Evolutionary conservation across 2,797 vertebrate species (phyloP).

Genomic region (Tragopan temminckii): DNA sequence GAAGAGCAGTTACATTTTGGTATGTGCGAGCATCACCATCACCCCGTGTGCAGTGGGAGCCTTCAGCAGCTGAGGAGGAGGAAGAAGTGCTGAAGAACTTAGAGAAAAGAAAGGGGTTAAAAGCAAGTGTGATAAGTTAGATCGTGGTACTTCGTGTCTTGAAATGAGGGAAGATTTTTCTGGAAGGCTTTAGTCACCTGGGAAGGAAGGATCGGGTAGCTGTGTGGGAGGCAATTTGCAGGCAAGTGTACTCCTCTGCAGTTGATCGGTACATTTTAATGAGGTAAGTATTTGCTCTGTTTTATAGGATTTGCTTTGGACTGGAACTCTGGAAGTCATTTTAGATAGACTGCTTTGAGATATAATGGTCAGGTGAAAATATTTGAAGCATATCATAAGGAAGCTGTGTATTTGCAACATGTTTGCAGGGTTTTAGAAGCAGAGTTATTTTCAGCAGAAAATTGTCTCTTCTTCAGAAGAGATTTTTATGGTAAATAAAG

Average conservation of each 20-base stretch:
- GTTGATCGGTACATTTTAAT: constrained; percentile 73
- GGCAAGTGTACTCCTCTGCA: constrained; percentile 76
- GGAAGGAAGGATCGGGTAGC: constrained; percentile 61
- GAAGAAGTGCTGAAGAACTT: neutral
- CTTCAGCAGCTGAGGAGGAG: neutral
- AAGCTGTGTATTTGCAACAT: constrained; percentile 3
- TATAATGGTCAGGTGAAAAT: constrained; percentile 56
- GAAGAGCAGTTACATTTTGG: accelerated
- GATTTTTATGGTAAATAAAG: constrained; percentile 17
- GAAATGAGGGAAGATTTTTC: constrained; percentile 68
- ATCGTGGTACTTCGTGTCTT: constrained; percentile 28
- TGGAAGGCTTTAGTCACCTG: constrained; percentile 75
- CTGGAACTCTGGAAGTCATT: constrained; percentile 38
- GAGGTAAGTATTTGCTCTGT: constrained; percentile 52
- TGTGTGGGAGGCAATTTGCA: constrained; percentile 76
- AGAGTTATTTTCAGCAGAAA: neutral
- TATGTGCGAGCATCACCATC: neutral
- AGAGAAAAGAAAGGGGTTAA: neutral
- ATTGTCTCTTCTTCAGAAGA: neutral
- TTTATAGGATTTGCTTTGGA: constrained; percentile 64
- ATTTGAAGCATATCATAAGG: neutral
- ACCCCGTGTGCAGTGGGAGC: neutral
- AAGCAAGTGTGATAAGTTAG: constrained; percentile 41
- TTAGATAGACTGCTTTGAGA: constrained; percentile 56
- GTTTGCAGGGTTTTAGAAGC: neutral